phyloP scores from a whole-genome alignment of 2,888 invertebrate genomes.

The Cheilosia vernalis region DNA sequence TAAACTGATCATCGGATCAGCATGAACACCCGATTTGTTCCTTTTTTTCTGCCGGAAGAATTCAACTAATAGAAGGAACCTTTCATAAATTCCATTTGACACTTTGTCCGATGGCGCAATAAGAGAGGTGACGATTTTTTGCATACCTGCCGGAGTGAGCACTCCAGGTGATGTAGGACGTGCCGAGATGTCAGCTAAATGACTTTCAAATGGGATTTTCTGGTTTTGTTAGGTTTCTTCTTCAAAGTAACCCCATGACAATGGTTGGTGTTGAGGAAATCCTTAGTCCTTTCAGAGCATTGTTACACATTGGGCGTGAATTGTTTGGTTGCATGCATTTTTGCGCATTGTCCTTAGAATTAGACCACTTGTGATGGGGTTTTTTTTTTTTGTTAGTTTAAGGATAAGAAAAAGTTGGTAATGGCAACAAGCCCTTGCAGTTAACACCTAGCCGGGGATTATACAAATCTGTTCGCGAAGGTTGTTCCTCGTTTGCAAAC shows the following conservation, averaged over 20 bases:
- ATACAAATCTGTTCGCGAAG: neutral
- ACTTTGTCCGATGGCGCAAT: conserved; percentile 38
- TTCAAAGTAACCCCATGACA: conserved; percentile 22
- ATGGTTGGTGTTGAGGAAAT: conserved; percentile 46
- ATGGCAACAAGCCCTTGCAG: conserved; percentile 45
- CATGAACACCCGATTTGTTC: conserved; percentile 46
- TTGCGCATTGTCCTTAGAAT: conserved; percentile 36
- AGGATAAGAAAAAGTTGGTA: conserved; percentile 27
- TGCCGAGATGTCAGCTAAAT: conserved; percentile 68
- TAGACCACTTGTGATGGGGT: conserved; percentile 2
- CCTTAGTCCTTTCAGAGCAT: conserved; percentile 5
- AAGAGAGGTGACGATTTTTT: conserved; percentile 21
- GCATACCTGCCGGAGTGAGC: conserved; percentile 21
- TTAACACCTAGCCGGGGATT: conserved; percentile 34
- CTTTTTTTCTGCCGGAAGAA: conserved; percentile 57
- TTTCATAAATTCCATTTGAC: conserved; percentile 41
- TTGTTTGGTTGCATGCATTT: conserved; percentile 75
- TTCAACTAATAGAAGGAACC: neutral
- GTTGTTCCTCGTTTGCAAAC: no score
- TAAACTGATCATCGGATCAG: conserved; percentile 70
- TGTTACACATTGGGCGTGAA: conserved; percentile 68
- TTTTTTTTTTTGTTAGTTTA: neutral
- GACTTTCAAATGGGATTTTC: conserved; percentile 69
- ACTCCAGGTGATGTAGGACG: conserved; percentile 70
- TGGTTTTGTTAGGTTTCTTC: conserved; percentile 38